Evolutionary conservation across 1,140 invertebrate genomes (phyloP).

Genomic region (Hesperophylax magnus): DNA sequence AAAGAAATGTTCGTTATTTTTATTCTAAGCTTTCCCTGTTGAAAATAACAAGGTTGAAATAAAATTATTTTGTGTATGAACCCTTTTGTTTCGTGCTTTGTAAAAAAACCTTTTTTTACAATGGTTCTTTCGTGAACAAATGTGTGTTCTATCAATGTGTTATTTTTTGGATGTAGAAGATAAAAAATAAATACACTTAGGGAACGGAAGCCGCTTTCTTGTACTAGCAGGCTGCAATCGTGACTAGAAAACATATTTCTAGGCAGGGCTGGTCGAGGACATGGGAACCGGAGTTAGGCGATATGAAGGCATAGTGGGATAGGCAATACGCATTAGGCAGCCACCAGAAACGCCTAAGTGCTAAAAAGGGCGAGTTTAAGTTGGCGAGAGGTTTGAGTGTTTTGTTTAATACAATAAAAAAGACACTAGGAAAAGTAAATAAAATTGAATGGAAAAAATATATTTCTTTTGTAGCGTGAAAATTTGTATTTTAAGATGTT

Average conservation of each 20-base stretch:
- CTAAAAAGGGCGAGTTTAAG: too few relatives aligned
- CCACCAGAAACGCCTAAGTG: background rate
- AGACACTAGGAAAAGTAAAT: too few relatives aligned
- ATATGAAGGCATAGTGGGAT: background rate
- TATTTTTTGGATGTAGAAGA: background rate
- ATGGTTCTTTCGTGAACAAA: too few relatives aligned
- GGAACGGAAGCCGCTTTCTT: background rate
- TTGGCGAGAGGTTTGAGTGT: too few relatives aligned
- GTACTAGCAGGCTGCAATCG: background rate
- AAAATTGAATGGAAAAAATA: too few relatives aligned
- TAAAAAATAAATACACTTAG: constrained; percentile 16
- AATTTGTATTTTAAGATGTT: too few relatives aligned
- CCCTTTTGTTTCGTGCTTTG: too few relatives aligned
- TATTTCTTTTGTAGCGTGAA: too few relatives aligned
- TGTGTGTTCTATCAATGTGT: too few relatives aligned
- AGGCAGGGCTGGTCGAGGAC: background rate
- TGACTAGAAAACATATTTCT: constrained; percentile 4
- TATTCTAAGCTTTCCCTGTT: constrained; percentile 9
- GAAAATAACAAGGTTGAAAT: background rate
- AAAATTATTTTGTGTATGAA: too few relatives aligned
- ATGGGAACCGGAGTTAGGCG: background rate
- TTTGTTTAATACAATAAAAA: too few relatives aligned
- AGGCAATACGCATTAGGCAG: background rate
- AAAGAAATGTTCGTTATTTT: background rate
- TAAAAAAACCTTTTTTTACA: too few relatives aligned